A percentile compares a stretch with the other conserved stretches of the same genome.
Evolutionary conservation across 2,888 invertebrate genomes (phyloP).

Genomic region (Mechanitis mazaeus): DNA sequence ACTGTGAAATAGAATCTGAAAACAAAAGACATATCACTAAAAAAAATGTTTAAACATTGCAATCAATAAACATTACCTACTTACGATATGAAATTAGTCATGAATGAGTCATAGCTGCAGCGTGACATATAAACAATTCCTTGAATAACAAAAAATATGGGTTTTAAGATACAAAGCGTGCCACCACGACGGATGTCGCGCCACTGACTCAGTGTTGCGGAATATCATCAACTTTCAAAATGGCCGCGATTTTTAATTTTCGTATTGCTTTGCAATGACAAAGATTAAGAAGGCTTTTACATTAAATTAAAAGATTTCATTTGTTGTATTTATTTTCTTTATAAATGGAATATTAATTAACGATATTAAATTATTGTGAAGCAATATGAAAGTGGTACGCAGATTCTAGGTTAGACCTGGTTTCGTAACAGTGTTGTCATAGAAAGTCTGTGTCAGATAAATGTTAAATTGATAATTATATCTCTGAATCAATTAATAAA

Average conservation of each 20-base stretch:
- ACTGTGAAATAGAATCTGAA: not conserved
- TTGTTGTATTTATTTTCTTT: too few relatives aligned
- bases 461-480: not conserved
- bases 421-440: constrained; percentile 1
- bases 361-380: not conserved
- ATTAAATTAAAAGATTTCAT: too few relatives aligned
- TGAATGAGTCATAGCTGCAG: constrained; percentile 46
- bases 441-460: not conserved
- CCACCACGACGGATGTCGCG: constrained; percentile 52
- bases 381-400: constrained; percentile 4
- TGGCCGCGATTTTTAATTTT: constrained; percentile 33
- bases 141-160: constrained; percentile 28
- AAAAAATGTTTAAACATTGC: not conserved
- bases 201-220: constrained; percentile 53
- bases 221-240: constrained; percentile 44
- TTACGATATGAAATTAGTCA: constrained; percentile 38
- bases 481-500: not conserved
- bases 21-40: not conserved
- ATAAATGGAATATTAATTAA: too few relatives aligned
- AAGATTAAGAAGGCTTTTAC: not conserved
- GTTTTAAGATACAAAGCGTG: constrained; percentile 46
- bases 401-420: not conserved
- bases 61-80: constrained; percentile 20
- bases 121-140: constrained; percentile 28
- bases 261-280: constrained; percentile 9